Percentiles rank a stretch among this genome's conserved stretches.
phyloP scores from a whole-genome alignment of 2,888 invertebrate species.

The Leptinotarsa haldemani region DNA sequence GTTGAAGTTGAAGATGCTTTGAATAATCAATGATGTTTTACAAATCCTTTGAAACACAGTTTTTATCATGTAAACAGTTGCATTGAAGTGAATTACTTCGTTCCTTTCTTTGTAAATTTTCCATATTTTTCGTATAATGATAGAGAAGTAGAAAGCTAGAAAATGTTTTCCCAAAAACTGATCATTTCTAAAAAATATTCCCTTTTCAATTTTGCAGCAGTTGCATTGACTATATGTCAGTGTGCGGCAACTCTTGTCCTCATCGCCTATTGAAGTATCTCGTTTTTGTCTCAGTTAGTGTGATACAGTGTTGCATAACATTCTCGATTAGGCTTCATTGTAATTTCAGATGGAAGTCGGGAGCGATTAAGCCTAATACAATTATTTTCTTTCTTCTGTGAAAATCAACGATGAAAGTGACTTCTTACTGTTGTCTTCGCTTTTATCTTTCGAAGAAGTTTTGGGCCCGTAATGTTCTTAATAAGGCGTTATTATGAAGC shows the following conservation, averaged over 20 bases:
- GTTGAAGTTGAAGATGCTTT: too few species aligned
- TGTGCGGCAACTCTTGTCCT: conserved; percentile 12
- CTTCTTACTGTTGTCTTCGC: background rate
- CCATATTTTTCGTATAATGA: too few species aligned
- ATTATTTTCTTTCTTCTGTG: conserved; percentile 8
- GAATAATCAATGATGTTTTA: too few species aligned
- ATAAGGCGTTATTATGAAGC: conserved; percentile 6
- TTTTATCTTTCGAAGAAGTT: background rate
- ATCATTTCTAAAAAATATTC: background rate
- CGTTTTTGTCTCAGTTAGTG: conserved; percentile 8
- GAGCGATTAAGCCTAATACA: background rate
- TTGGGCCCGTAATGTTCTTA: background rate
- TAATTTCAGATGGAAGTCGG: background rate
- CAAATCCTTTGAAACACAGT: too few species aligned
- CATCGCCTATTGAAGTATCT: conserved; percentile 9
- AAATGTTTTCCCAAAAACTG: too few species aligned
- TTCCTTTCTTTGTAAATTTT: too few species aligned
- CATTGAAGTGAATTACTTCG: too few species aligned
- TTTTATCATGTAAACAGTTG: too few species aligned
- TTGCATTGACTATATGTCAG: conserved; percentile 6
- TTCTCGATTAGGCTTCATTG: conserved; percentile 20
- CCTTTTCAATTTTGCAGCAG: background rate
- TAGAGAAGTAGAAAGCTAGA: too few species aligned
- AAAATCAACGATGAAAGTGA: conserved; percentile 7
- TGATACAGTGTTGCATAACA: conserved; percentile 20